Evolutionary conservation across 2,888 invertebrate genomes (phyloP), one percentile per base, ranked within the genome.

Genomic region (Zonitis immaculata): DNA sequence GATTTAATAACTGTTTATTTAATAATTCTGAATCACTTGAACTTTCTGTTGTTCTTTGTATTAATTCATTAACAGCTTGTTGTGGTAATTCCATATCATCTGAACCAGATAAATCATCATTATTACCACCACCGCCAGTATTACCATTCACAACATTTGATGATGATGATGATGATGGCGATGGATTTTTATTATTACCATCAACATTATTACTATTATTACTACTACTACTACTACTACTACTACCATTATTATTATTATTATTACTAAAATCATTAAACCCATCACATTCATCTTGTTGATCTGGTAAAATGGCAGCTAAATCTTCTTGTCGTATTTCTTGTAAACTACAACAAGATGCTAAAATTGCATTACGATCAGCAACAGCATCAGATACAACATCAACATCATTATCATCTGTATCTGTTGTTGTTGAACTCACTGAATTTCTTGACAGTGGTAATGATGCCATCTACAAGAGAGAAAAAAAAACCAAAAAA

Each of bases 291-390:
- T n/a, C n/a, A n/a, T 80, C 81, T 60, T 80, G 84, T 71, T 85
- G 86, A 70, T 89, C 88, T 52, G 89, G 88, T 70, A 89, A 77
- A 73, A 89, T 84, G 62, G 87, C 89, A 60, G 88, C 88, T 64
- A 89, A 77, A 76, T 89, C 88, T 71, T 88, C 88, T 75, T 89
- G 87, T 71, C 88, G 84, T 71, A 89, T 87, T 71, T 88, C 87
- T 73, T 83, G 82, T 52, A 80, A 71, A 67, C 77, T 83, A n/a
- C n/a, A n/a, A 70, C 79, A 83, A 26, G 81, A 80, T 1, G 78
- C 82, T 57, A 83, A 76, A 57, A 80, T 82, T 3, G 79, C 81
- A n/a, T n/a, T n/a, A 57, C 79, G 81, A 52, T 75, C n/a, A n/a
- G n/a, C n/a, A n/a, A n/a, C 73, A 1, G 81, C 79, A 61, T 82